phyloP scores from a whole-genome alignment of 2,113 vertebrate species.

The Bufo bufo region DNA sequence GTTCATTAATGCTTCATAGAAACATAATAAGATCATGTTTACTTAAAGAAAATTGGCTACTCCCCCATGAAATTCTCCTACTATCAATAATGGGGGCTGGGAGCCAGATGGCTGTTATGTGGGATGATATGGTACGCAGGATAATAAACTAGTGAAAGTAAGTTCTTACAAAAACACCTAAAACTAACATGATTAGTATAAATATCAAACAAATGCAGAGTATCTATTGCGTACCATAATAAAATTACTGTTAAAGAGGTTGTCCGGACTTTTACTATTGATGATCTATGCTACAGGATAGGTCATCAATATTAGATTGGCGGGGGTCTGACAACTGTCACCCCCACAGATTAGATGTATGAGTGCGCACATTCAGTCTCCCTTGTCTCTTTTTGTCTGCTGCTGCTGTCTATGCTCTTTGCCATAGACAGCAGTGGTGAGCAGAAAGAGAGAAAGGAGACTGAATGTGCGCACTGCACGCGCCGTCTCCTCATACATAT shows the following conservation, averaged over 20 bases:
- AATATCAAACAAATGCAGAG: neutral
- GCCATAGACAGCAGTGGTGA: too few species aligned
- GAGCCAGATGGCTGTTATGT: constrained; percentile 35
- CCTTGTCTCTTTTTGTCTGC: neutral
- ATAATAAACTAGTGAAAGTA: neutral
- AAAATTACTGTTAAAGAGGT: neutral
- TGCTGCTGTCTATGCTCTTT: neutral
- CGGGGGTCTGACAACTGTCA: too few species aligned
- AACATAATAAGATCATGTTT: constrained; percentile 19
- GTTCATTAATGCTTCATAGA: neutral
- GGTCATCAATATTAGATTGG: too few species aligned
- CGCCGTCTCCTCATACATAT: too few species aligned
- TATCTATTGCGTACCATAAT: neutral
- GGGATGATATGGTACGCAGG: neutral
- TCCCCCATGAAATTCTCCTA: constrained; percentile 22
- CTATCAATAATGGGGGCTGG: neutral
- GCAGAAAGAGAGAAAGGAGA: too few species aligned
- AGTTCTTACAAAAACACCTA: neutral
- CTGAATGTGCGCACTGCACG: too few species aligned
- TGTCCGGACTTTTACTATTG: too few species aligned
- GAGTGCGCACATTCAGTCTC: too few species aligned
- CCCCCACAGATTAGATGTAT: too few species aligned
- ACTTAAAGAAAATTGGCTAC: constrained; percentile 20
- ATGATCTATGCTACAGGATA: too few species aligned
- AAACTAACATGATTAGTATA: neutral